A percentile compares a stretch with the other conserved stretches of the same genome.
These are phyloP conservation scores for Hylomyscus alleni DNA, from an alignment of 2,797 vertebrate species.

Conservation along the genomic window DNA sequence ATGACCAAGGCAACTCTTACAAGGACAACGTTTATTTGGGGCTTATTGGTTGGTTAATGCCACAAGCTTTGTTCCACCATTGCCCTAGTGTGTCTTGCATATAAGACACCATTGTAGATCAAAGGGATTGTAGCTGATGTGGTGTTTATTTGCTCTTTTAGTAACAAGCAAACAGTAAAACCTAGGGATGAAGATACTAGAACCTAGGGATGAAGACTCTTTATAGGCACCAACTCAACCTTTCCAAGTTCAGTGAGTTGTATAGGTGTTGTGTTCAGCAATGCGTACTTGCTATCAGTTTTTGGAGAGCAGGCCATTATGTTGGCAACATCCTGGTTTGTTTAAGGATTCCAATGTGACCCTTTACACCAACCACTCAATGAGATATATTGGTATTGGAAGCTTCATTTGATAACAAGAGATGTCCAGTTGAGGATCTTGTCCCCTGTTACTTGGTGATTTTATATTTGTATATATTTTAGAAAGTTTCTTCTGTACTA, in stretches of 20 bases:
- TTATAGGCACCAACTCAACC: background rate
- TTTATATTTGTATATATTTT: background rate
- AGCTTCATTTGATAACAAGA: background rate
- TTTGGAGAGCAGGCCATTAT: background rate
- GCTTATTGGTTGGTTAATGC: background rate
- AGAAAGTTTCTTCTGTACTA: background rate
- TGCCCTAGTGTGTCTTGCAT: background rate
- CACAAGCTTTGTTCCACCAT: background rate
- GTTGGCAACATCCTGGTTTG: background rate
- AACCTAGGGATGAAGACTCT: too few species aligned
- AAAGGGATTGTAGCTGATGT: background rate
- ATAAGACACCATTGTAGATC: background rate
- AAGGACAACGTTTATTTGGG: too few species aligned
- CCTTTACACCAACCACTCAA: background rate
- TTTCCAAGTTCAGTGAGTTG: too few species aligned
- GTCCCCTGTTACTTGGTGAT: background rate
- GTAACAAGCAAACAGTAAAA: background rate
- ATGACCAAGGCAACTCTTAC: too few species aligned
- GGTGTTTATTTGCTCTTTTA: background rate
- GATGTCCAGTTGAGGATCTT: background rate
- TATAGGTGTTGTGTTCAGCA: too few species aligned
- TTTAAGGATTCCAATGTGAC: background rate
- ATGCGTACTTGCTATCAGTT: too few species aligned
- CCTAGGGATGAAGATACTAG: background rate
- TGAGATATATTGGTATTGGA: background rate